Evolutionary conservation across 1,140 invertebrate genomes (phyloP), one percentile per base, ranked within the genome.

Genomic region (Ips typographus): DNA sequence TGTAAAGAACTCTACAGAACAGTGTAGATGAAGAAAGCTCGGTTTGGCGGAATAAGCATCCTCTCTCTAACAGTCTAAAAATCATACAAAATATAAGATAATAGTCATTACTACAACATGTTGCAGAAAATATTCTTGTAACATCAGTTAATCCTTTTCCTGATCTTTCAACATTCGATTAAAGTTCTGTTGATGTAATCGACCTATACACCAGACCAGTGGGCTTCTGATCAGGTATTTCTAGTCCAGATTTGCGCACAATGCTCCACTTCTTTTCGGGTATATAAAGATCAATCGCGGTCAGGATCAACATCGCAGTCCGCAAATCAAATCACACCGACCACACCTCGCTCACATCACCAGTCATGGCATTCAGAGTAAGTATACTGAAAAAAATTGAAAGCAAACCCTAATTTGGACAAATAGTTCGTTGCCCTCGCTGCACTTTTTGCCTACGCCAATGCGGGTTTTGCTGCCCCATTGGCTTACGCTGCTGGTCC

Each of bases 401-500:
- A 22, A 22, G 22, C 22, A 22, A 22, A 22, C 22, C 22, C 22
- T 22, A 22, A 22, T 22, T 22, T 22, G 22, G 22, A 22, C 7
- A 60, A 44, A 55, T 39, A 51, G 57, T 61, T 65, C 37, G 51
- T 63, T 37, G 63, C 59, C 6, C 43, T 63, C 5, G 67, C 59
- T 1, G 56, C 66, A 36, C 59, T 65, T 80, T 3, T 65, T 38
- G 49, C 72, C 8, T 72, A 74, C 64, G 61, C 70, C 42, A 58
- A 71, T 58, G 71, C 76, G 36, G 22, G 22, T 22, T 22, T 22
- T 22, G 22, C 22, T 22, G 22, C 22, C 22, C 22, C 22, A 22
- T 22, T 22, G 22, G 63, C 64, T 43, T 60, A 56, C 36, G 64
- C 58, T 22, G 22, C 22, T 58, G 79, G 78, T 55, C 43, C 22